phyloP scores from a whole-genome alignment of 2,888 invertebrate species.

The Steinernema carpocapsae region DNA sequence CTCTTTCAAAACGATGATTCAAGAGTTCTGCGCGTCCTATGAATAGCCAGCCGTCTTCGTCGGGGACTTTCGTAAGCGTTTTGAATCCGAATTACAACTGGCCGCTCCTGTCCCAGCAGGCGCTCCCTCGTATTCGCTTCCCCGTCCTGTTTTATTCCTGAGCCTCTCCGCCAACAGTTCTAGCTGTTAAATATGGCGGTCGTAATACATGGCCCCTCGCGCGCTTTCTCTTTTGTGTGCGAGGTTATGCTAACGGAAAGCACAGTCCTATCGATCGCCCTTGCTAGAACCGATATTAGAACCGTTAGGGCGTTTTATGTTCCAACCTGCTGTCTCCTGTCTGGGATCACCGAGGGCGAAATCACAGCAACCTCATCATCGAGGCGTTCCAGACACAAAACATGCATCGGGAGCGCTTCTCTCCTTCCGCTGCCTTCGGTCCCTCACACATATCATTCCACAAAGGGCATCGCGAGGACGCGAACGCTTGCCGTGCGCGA shows the following conservation, averaged over 20 bases:
- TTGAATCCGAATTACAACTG: too few relatives aligned
- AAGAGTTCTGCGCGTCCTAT: neutral
- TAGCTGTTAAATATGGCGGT: neutral
- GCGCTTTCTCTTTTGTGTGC: neutral
- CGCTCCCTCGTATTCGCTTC: too few relatives aligned
- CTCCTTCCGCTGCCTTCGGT: neutral
- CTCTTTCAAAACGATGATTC: neutral
- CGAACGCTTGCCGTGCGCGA: slow-evolving; percentile 7
- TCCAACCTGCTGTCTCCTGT: neutral
- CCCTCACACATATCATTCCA: neutral
- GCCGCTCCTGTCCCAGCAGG: too few relatives aligned
- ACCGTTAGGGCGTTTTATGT: slow-evolving; percentile 1
- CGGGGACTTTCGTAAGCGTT: too few relatives aligned
- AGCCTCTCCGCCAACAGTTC: neutral
- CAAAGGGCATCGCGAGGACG: slow-evolving; percentile 21
- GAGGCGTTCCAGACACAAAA: neutral
- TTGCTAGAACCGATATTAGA: slow-evolving; percentile 4
- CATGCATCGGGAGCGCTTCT: neutral
- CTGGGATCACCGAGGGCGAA: neutral
- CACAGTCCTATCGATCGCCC: slow-evolving; percentile 27
- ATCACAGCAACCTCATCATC: neutral
- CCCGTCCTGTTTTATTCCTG: neutral
- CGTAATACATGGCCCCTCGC: slow-evolving; percentile 4
- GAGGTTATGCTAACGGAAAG: slow-evolving; percentile 32
- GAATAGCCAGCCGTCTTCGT: neutral